Base-by-base conservation (phyloP, 2,888 invertebrate genomes). In the Cryptus armator region DNA sequence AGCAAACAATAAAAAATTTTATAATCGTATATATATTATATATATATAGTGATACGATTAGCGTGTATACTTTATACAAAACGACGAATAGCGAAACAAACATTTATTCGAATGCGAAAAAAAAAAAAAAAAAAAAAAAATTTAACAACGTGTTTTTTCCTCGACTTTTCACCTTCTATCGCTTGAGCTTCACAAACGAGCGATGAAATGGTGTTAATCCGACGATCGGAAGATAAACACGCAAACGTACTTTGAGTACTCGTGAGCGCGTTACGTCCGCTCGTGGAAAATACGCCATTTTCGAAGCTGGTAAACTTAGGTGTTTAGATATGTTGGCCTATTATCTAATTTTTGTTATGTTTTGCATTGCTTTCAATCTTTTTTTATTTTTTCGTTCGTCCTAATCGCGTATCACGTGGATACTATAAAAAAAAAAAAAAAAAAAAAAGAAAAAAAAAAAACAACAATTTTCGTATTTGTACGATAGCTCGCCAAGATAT, bases 301-400 rank as follows among this genome's bases (percentile, higher is more conserved):
- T 81, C 77, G 46, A 37, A 78, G 71, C 70, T 53, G 51, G 53
- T 75, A 68, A 76, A 81, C 81, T 62, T 74, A 85, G 87, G 78
- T 87, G 68, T 84, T 68, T 89, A 88, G 85, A 76, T 81, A 89
- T 89, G 89, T 91, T 90, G 91, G 90, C 90, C 90, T 88, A 89
- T 86, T 90, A 84, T 78, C 46, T 84, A 79, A 87, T 59, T 89
- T 90, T 89, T 83, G 88, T 90, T 87, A 87, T 87, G 88, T 86
- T 87, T 89, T 88, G 81, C 87, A 88, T 86, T 81, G 81, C 74
- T 53, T 72, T 89, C 83, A 85, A 81, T 46, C 66, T 85, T 84
- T 68, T 59, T 85, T 87, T 86, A 74, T 88, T 88, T 37, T 24
- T 12, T 56, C 32, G 59, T 66, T 72, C 72, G 53, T 56, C 16